Conservation (phyloP, 2,113 vertebrate genomes). For the Halcyon senegalensis region DNA sequence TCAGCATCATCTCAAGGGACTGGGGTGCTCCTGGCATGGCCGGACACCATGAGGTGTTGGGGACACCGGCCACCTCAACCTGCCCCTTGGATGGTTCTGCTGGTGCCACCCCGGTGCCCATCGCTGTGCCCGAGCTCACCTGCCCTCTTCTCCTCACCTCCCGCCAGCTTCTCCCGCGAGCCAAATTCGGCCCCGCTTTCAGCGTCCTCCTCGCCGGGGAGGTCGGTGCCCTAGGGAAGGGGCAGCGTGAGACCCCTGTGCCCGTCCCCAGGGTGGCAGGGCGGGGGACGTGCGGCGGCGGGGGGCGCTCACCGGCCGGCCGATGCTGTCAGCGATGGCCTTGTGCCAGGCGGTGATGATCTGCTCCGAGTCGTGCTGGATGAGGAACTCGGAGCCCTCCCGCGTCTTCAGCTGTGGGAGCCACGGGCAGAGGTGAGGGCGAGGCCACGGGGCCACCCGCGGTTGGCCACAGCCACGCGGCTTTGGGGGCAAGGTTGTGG, state of each 20-base stretch:
- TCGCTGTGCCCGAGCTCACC: constrained; percentile 48
- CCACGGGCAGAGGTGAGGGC: not conserved
- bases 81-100: too few relatives aligned
- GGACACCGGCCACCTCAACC: not conserved
- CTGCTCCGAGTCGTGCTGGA: constrained; percentile 93
- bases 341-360: constrained; percentile 90
- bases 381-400: constrained; percentile 87
- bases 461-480: rapidly evolving
- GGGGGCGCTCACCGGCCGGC: constrained; percentile 75
- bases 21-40: rapidly evolving
- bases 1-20: not conserved
- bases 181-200: constrained; percentile 62
- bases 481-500: not conserved
- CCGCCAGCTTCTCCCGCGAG: constrained; percentile 78
- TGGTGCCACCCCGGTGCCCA: rapidly evolving
- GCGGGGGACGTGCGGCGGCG: rapidly evolving
- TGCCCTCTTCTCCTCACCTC: constrained; percentile 73
- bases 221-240: constrained; percentile 55
- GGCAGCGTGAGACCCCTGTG: not conserved
- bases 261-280: rapidly evolving
- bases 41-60: rapidly evolving
- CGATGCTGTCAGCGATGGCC: constrained; percentile 84
- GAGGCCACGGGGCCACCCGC: not conserved
- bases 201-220: constrained; percentile 71
- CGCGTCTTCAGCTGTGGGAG: constrained; percentile 82